Base-by-base conservation (phyloP, 2,113 vertebrate species). In the Hiodon alosoides region DNA sequence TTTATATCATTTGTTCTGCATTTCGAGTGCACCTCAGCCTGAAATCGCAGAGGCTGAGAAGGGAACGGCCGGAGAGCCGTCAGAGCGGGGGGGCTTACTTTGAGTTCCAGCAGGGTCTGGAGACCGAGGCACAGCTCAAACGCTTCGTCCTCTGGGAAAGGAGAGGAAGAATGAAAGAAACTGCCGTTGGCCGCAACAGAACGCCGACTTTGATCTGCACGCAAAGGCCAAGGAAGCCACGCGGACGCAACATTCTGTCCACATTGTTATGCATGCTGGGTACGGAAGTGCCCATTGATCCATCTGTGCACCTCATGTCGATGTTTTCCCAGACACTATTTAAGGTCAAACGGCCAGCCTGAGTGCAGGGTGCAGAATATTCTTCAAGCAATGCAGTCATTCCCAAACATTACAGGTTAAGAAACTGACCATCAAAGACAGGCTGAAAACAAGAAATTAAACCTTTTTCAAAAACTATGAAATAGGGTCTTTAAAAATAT, bases 121-220 rank as follows among this genome's bases (percentile, higher is more conserved):
- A 98, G 90, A 71, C 96, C 96, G 66, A 98, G 90, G 80, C 92
- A 92, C 78, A 97, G 87, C 68, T 98, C 95, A 69, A 90, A 87
- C 54, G 79, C 85, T 60, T 94, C 92, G 10, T 92, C 93, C 77
- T 97, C 95, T 98, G 84, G 55, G 67, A 77, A 74, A 46, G 53
- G 46, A 64, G 10, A 72, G 50, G 55, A 74, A 46, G 73, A 13
- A 72, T 14, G 66, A 51, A 11, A 47, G 17, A 8, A 65, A 5
- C 16, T 52, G 17, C 10, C 31, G 55, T 7, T 31, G 52, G 31
- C 8, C 55, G n/a, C 31, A 31, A 31, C 31, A 62, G 8, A 13
- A 13, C 61, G n/a, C 16, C 7, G 7, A 64, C 61, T 3, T 71
- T 57, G 7, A 4, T 14, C 60, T 52, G n/a, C n/a, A n/a, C 6